Evolutionary conservation across 2,797 vertebrate species (phyloP), one percentile per base, ranked within the genome.

Genomic region (Mormyrops attenuatus): DNA sequence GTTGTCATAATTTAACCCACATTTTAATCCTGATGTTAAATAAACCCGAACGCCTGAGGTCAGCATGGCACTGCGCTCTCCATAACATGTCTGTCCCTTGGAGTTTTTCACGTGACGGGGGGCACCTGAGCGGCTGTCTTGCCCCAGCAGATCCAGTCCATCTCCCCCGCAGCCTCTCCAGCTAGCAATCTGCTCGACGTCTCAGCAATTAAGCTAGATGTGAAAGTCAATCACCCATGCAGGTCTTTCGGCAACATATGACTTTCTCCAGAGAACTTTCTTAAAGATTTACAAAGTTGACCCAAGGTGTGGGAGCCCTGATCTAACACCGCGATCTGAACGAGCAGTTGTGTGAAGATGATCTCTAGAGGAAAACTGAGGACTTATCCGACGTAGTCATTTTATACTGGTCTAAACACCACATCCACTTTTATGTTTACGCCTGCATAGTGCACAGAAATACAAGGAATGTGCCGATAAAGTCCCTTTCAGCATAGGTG

Each of bases 21-120:
- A 88, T 44, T 88, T 88, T 26, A 15, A 47, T 66, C 22, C 38
- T 69, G 60, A 26, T 44, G n/a, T 88, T 88, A 88, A 47, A 88
- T 66, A 38, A 66, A 22, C 57, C 41, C 34, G 13, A 22, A 20
- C 20, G 26, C 34, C 26, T 87, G 53, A 38, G 5, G 44, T 17
- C 30, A 60, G 52, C 30, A 41, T 4, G 52, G 13, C 26, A 15
- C 13, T n/a, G 5, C 5, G 11, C 8, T 87, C 9, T 38, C 3
- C 15, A 85, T 85, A 47, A 26, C 80, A 47, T 3, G 20, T 44
- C 38, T 38, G 22, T 17, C 87, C 60, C 41, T 13, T 49, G 41
- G 41, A 80, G 77, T 20, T 44, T 80, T 44, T 47, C 38, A 41
- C 17, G 3, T 80, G 77, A 49, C 20, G 20, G 30, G 41, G 41